Evolutionary conservation across 2,888 invertebrate species (phyloP).

Genomic region (Eilema griseolum): DNA sequence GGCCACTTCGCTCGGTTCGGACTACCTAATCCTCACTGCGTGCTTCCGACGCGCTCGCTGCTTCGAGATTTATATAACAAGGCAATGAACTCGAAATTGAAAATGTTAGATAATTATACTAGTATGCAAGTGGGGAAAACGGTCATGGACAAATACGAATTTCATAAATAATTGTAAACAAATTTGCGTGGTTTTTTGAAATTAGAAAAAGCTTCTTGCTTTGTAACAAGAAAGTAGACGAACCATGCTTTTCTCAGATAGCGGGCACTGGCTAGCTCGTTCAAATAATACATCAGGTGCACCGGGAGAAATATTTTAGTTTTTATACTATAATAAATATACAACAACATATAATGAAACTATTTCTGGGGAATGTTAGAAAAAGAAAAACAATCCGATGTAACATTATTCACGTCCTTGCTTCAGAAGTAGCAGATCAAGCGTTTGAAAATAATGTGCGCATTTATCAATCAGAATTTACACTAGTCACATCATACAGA

Average conservation of each 20-base stretch:
- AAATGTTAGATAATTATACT: background rate
- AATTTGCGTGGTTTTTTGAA: background rate
- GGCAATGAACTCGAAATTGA: conserved; percentile 16
- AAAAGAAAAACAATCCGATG: background rate
- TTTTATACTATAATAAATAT: no score
- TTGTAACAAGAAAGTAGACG: background rate
- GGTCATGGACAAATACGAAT: background rate
- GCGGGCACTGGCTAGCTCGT: no score
- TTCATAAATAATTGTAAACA: background rate
- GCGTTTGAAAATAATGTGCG: background rate
- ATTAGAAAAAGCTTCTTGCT: background rate
- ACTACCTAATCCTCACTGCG: conserved; percentile 4
- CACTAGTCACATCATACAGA: background rate
- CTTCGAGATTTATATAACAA: conserved; percentile 14
- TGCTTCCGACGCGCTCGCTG: conserved; percentile 13
- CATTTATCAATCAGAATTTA: conserved; percentile 4
- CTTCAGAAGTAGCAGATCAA: background rate
- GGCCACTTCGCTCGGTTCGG: background rate
- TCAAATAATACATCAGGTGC: no score
- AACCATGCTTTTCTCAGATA: no score
- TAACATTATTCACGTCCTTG: background rate
- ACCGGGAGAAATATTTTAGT: no score
- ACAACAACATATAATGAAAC: background rate
- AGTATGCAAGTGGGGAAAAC: background rate
- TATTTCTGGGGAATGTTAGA: background rate